phyloP scores from a whole-genome alignment of 2,113 vertebrate species.

The Chaetura pelagica region DNA sequence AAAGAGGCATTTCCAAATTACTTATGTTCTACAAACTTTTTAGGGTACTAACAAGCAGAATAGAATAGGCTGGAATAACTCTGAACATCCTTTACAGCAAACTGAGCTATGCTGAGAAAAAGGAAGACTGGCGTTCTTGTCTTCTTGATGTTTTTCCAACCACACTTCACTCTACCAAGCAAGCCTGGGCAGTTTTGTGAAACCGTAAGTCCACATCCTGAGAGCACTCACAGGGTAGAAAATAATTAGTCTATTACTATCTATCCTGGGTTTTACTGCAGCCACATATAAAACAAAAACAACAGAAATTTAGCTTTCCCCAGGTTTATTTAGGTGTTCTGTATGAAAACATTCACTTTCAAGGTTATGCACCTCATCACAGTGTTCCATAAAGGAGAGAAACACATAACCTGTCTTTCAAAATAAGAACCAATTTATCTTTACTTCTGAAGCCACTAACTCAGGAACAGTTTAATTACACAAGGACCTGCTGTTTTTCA shows the following conservation, averaged over 20 bases:
- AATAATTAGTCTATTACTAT: neutral
- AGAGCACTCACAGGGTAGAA: neutral
- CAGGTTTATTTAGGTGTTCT: neutral
- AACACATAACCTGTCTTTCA: neutral
- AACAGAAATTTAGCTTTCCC: neutral
- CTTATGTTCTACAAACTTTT: neutral
- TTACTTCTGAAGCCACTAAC: neutral
- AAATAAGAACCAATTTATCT: neutral
- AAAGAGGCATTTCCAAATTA: neutral
- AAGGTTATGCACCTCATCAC: neutral
- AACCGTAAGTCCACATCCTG: neutral
- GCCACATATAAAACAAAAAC: neutral
- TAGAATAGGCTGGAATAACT: neutral
- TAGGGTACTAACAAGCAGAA: neutral
- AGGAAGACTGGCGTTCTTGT: neutral
- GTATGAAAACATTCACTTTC: neutral
- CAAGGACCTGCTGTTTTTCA: neutral
- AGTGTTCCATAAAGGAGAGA: neutral
- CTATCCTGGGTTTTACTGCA: neutral
- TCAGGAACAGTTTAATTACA: neutral
- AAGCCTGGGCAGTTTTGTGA: neutral
- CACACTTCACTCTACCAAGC: neutral
- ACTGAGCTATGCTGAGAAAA: neutral
- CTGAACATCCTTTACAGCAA: neutral
- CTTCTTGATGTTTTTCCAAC: neutral